Evolutionary conservation across 2,888 invertebrate genomes (phyloP), one percentile per base, ranked within the genome.

Genomic region (Drosophila nigricruria): DNA sequence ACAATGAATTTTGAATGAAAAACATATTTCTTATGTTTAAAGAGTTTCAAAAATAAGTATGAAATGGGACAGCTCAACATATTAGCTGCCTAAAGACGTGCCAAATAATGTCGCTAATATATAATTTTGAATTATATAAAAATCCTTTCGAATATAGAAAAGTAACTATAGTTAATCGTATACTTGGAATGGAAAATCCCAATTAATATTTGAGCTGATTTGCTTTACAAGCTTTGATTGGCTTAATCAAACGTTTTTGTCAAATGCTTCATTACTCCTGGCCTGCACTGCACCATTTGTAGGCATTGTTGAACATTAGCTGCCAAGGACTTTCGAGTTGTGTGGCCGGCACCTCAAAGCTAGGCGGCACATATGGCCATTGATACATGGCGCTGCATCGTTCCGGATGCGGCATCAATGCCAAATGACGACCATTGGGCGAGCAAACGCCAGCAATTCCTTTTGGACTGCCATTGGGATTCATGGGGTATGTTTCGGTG

Each of bases 401-500:
- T 93, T 99, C 99, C 0, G 99, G 99, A 94, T 99, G 99, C 3
- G 99, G 99, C 99, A 99, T 99, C 95, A 99, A 95, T 0, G 98
- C 99, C 82, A 99, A 94, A 93, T 99, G 99, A 5, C 99, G 95
- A 0, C 99, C 99, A 93, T 99, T 96, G 1, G 92, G 90, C 0
- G 99, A 99, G 83, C 98, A 97, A 62, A 99, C 93, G 16, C 97
- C 98, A 27, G 99, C 99, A 73, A 98, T 94, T 25, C 98, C 98
- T 82, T 94, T 96, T 1, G 83, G 93, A 91, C 97, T 97, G 69
- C 98, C 98, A 92, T 98, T 98, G 1, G 99, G 99, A 94, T 99
- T 99, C 94, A 97, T 95, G 0, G 99, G 99, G 93, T 99, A 99
- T 0, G 90, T 91, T 91, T 96, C 96, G 0, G 98, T 97, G 0